Evolutionary conservation across 1,140 invertebrate species (phyloP), one percentile per base, ranked within the genome.

Genomic region (Drosophila watanabei): DNA sequence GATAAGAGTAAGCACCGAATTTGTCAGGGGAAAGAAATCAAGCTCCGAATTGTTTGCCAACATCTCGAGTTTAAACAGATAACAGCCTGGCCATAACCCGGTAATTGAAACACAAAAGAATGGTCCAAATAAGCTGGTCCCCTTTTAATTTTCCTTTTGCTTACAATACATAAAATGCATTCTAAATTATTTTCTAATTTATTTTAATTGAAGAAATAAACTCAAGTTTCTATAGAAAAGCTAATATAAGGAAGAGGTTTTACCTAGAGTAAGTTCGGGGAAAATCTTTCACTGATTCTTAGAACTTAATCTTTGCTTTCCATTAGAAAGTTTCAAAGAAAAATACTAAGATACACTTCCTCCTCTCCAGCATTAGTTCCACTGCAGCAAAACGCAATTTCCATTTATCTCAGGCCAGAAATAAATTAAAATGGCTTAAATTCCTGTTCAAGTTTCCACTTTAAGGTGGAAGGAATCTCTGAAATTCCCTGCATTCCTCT

Each of bases 1-100:
- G 81, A 79, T 89, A 89, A 90, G 81, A 63, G 79, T 75, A 54
- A 56, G 65, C 65, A 72, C 77, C 82, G 84, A 79, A 82, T 87
- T 87, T 86, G 83, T 60, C 80, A 76, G 46, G 11, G 7, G 20
- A 48, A 20, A 75, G 70, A 83, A 77, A 84, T 68, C 80, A 76
- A 88, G 84, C 73, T 64, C 41, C 45, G 58, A 63, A 64, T 66
- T 60, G 58, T 76, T 66, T 49, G 48, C 48, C 60, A 49, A 37
- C 13, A 30, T 14, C 14, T 11, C 5, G 20, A 52, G 64, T 62
- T 88, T 69, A 68, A 82, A 46, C 35, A 60, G 68, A 73, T 61
- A 72, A 49, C 45, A 41, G 41, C 33, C 18, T 39, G 35, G 45
- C 18, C 48, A 20, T 69, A 33, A 32, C 20, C n/a, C 10, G 35